A percentile compares a stretch with the other conserved stretches of the same genome.
These are phyloP conservation scores for Rhea pennata DNA, from an alignment of 2,113 vertebrate species.

Conservation along the genomic window DNA sequence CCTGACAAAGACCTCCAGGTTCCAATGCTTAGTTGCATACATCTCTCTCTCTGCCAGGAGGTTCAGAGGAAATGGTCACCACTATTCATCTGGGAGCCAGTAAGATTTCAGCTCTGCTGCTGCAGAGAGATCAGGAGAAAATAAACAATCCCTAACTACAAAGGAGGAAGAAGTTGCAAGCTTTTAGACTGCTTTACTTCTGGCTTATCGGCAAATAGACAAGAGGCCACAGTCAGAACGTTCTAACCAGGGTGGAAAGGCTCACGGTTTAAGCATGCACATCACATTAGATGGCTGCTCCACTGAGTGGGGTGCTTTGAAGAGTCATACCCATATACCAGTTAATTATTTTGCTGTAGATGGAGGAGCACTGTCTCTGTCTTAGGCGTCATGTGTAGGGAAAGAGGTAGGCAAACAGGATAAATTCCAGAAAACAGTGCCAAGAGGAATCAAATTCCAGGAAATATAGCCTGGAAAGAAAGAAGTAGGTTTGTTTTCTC, in stretches of 20 bases:
- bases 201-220: background rate
- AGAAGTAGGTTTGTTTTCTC: background rate
- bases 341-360: background rate
- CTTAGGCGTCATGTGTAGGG: background rate
- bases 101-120: background rate
- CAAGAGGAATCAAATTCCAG: background rate
- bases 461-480: background rate
- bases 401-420: background rate
- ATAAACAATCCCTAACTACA: background rate
- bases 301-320: background rate
- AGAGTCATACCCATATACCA: background rate
- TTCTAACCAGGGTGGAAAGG: background rate
- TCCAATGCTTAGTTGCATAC: background rate
- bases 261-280: background rate
- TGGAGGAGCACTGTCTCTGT: background rate
- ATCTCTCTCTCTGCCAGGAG: background rate
- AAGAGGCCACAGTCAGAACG: background rate
- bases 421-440: background rate
- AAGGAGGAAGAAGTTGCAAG: background rate
- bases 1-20: background rate
- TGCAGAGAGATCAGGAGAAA: background rate
- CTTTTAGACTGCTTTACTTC: background rate
- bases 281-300: background rate
- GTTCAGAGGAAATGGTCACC: rapidly evolving
- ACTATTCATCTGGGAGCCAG: rapidly evolving